Conservation (phyloP, 2,888 invertebrate species). For the Resseliella maxima region DNA sequence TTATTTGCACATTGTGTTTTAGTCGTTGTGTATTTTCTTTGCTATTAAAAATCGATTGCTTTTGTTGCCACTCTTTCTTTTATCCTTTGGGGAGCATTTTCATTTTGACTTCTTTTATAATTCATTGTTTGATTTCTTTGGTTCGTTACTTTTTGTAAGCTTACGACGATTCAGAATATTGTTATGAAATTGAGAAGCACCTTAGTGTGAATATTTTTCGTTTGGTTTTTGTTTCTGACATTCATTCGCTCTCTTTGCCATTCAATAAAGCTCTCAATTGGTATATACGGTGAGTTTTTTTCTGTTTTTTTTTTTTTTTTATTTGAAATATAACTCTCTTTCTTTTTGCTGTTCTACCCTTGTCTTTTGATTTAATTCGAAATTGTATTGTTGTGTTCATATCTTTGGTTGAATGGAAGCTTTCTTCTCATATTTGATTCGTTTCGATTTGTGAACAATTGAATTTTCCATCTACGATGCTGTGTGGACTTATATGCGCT, state of each 20-base stretch:
- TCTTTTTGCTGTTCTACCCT: not conserved
- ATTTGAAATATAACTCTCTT: slow-evolving; percentile 16
- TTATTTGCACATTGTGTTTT: not conserved
- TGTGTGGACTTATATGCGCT: not conserved
- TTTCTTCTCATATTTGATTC: not conserved
- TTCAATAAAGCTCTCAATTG: not conserved
- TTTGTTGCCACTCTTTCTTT: not conserved
- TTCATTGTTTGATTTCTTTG: slow-evolving; percentile 9
- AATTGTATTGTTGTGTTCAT: slow-evolving; percentile 19
- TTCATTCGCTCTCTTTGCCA: not conserved
- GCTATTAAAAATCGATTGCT: slow-evolving; percentile 17
- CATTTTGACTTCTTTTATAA: not conserved
- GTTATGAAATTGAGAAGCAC: not conserved
- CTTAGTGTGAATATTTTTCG: not conserved
- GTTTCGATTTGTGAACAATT: slow-evolving; percentile 34
- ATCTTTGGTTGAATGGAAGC: not conserved
- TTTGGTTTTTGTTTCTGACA: not conserved
- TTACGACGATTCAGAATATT: not conserved
- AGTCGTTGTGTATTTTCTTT: not conserved
- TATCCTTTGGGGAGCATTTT: not conserved
- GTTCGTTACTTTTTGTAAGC: not conserved
- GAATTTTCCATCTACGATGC: slow-evolving; percentile 2
- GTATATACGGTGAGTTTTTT: not conserved
- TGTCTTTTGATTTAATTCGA: slow-evolving; percentile 25
- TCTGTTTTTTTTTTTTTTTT: too few species aligned